Evolutionary conservation across 1,140 invertebrate species (phyloP).

Genomic region (Leptinotarsa lineolata): DNA sequence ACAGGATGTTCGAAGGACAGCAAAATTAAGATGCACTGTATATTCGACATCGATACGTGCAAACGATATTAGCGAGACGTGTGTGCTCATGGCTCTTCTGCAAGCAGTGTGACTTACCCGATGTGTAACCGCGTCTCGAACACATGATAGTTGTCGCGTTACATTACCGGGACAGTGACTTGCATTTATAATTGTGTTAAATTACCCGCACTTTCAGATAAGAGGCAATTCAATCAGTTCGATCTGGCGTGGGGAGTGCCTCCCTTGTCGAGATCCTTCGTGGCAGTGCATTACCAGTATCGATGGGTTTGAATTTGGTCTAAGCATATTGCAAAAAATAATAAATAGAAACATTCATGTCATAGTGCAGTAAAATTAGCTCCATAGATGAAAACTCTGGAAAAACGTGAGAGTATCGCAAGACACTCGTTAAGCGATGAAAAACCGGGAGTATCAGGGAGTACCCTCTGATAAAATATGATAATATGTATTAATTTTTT

Average conservation of each 20-base stretch:
- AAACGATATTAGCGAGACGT: conserved; percentile 28
- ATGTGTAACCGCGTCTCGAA: conserved; percentile 20
- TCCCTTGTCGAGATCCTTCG: neutral
- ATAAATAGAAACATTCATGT: too few species aligned
- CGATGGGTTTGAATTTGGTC: too few species aligned
- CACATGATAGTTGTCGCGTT: conserved; percentile 23
- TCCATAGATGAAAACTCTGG: too few species aligned
- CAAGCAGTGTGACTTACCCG: conserved; percentile 31
- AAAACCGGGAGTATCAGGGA: too few species aligned
- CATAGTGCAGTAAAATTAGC: too few species aligned
- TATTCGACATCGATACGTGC: conserved; percentile 30
- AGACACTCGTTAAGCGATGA: too few species aligned
- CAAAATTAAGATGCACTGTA: conserved; percentile 22
- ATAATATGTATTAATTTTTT: too few species aligned
- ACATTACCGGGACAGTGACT: conserved; percentile 40
- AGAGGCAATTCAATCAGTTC: conserved; percentile 21
- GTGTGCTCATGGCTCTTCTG: conserved; percentile 16
- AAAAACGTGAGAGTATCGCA: too few species aligned
- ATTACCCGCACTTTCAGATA: conserved; percentile 45
- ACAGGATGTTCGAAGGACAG: neutral
- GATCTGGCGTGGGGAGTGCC: conserved; percentile 22
- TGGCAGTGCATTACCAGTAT: too few species aligned
- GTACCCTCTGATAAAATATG: too few species aligned
- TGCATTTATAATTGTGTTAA: conserved; percentile 53
- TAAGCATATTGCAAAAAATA: too few species aligned